Evolutionary conservation across 1,140 invertebrate genomes (phyloP).

Genomic region (Pararge aegeria): DNA sequence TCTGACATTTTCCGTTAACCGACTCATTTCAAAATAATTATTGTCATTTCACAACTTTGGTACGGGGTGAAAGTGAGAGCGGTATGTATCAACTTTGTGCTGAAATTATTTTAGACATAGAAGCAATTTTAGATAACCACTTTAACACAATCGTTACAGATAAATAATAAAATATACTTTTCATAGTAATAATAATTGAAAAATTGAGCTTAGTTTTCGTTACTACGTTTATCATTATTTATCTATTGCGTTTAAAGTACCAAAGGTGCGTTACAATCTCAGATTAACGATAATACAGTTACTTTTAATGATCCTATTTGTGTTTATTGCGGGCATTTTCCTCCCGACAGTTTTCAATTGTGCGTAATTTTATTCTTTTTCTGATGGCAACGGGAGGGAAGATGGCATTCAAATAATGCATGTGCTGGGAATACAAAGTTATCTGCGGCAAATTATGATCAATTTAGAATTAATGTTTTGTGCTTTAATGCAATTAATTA

Average conservation of each 20-base stretch:
- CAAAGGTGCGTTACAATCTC: constrained; percentile 44
- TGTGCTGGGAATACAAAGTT: too few species aligned
- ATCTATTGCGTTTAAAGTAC: constrained; percentile 30
- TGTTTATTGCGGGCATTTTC: neutral
- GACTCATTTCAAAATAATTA: constrained; percentile 40
- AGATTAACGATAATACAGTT: neutral
- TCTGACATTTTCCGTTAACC: too few species aligned
- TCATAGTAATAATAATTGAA: neutral
- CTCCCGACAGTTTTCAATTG: too few species aligned
- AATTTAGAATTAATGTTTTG: too few species aligned
- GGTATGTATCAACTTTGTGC: constrained; percentile 21
- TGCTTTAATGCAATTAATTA: too few species aligned
- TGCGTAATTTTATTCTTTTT: too few species aligned
- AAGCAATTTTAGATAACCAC: neutral
- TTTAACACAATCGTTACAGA: neutral
- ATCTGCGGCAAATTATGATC: too few species aligned
- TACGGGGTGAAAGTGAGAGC: constrained; percentile 23
- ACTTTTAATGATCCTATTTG: neutral
- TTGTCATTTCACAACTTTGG: constrained; percentile 70
- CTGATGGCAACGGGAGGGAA: too few species aligned
- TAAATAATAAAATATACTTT: constrained; percentile 1
- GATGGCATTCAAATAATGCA: too few species aligned
- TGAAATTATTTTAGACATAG: constrained; percentile 1
- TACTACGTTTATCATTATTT: constrained; percentile 12
- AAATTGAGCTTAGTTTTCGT: constrained; percentile 18